A percentile compares a stretch with the other conserved stretches of the same genome.
Conservation (phyloP, 2,113 vertebrate genomes). For the Pogona vitticeps region DNA sequence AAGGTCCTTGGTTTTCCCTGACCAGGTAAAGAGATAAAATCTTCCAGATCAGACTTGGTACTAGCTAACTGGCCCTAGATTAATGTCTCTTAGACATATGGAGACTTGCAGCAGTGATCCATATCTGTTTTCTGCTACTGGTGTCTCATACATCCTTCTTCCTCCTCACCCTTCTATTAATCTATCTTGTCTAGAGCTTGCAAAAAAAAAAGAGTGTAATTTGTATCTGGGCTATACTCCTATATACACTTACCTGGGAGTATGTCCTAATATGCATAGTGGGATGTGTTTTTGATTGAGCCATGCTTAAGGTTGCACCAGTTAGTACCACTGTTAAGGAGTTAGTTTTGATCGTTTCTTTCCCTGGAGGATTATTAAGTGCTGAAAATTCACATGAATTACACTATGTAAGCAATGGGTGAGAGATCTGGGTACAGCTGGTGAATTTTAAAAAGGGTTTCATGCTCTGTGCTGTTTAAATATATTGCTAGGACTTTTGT, state of each 20-base stretch:
- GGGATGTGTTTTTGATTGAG: background rate
- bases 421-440: background rate
- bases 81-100: background rate
- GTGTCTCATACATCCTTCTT: background rate
- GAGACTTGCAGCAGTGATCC: background rate
- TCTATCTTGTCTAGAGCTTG: background rate
- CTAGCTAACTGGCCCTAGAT: background rate
- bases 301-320: background rate
- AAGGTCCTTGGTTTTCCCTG: background rate
- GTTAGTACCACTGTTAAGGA: background rate
- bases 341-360: background rate
- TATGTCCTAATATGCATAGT: too few species aligned
- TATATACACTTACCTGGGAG: too few species aligned
- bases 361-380: background rate
- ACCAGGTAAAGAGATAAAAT: background rate
- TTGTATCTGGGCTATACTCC: background rate
- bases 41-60: background rate
- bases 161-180: background rate
- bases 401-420: background rate
- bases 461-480: background rate
- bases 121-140: background rate
- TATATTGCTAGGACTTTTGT: background rate
- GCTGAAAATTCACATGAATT: background rate
- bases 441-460: background rate
- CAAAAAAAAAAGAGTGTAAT: background rate